A percentile compares a stretch with the other conserved stretches of the same genome.
phyloP scores from a whole-genome alignment of 2,888 invertebrate species.

The Drosophila anceps region DNA sequence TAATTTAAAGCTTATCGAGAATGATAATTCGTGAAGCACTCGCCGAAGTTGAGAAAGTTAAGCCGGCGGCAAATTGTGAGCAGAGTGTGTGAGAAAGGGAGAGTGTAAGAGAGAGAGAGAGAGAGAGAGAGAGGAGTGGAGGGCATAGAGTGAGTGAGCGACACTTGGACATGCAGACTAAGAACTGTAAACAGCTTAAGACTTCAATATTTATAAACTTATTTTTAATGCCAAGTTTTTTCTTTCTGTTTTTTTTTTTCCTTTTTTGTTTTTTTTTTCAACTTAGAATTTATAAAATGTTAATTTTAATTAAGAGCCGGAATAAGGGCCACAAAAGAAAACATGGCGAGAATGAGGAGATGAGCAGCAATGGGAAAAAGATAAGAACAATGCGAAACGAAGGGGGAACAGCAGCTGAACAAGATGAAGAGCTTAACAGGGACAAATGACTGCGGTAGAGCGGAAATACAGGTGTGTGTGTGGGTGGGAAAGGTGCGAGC shows the following conservation, averaged over 20 bases:
- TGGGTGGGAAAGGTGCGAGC: no score
- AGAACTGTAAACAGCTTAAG: conserved; percentile 29
- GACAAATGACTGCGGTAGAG: neutral
- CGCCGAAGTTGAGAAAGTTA: conserved; percentile 49
- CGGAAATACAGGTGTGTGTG: neutral
- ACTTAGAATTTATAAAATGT: conserved; percentile 66
- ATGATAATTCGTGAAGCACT: conserved; percentile 42
- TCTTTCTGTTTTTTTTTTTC: no score
- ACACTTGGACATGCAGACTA: conserved; percentile 1
- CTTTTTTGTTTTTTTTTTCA: no score
- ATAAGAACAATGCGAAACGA: conserved; percentile 32
- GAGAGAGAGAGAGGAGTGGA: neutral
- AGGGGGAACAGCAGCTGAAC: conserved; percentile 32
- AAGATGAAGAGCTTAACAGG: conserved; percentile 10
- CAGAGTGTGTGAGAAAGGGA: neutral
- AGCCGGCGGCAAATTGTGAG: conserved; percentile 11
- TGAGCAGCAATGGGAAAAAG: conserved; percentile 46
- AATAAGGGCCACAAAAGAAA: conserved; percentile 20
- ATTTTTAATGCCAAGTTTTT: conserved; percentile 19
- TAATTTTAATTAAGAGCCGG: conserved; percentile 76
- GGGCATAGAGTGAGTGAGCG: conserved; percentile 5
- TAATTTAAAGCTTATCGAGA: conserved; percentile 66
- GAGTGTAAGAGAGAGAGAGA: neutral
- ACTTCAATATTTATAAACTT: conserved; percentile 65
- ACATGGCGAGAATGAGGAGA: conserved; percentile 5